Percentiles rank a stretch among this genome's conserved stretches.
phyloP scores from a whole-genome alignment of 1,140 invertebrate genomes.

The Brachionus plicatilis region DNA sequence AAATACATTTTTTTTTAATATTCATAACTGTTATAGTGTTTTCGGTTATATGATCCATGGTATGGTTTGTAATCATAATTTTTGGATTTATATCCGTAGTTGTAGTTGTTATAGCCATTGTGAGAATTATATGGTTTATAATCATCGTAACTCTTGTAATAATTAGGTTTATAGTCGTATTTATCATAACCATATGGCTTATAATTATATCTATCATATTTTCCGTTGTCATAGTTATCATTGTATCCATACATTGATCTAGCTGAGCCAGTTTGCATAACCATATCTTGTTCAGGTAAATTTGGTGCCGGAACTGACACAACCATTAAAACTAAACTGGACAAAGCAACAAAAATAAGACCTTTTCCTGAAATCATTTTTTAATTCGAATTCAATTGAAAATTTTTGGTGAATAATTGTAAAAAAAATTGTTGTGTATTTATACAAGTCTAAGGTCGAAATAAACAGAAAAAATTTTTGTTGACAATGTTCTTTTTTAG shows the following conservation, averaged over 20 bases:
- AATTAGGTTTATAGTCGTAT: not conserved
- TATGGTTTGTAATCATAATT: not conserved
- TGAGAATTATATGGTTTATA: not conserved
- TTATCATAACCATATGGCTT: not conserved
- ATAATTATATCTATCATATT: not conserved
- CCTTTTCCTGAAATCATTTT: not conserved
- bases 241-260: not conserved
- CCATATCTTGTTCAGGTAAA: not conserved
- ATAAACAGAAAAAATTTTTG: not conserved
- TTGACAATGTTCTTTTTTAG: not conserved
- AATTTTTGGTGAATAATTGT: not conserved
- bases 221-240: not conserved
- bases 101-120: not conserved
- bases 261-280: not conserved
- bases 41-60: not conserved
- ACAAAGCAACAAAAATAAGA: not conserved
- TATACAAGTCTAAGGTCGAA: not conserved
- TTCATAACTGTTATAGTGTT: not conserved
- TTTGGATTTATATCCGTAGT: not conserved
- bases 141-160: not conserved
- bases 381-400: not conserved
- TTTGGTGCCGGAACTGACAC: not conserved
- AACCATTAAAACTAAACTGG: not conserved
- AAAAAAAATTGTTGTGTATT: not conserved
- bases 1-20: not conserved